These are phyloP conservation scores for Tetraneura akinire DNA, from an alignment of 1,140 invertebrate species.

Conservation along the genomic window DNA sequence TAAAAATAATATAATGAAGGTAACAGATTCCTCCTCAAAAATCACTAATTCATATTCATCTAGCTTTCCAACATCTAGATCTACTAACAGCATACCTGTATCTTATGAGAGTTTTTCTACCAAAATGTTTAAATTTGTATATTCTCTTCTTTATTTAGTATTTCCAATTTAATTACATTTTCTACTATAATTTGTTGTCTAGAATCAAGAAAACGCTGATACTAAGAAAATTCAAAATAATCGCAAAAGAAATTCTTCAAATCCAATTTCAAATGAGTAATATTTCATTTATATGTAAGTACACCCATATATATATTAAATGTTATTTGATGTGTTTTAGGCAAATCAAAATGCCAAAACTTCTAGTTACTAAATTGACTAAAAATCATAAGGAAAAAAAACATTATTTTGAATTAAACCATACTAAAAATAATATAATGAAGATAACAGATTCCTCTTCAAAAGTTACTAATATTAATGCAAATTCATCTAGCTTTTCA, in stretches of 20 bases:
- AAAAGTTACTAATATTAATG: background rate
- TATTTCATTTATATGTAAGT: background rate
- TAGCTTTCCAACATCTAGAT: background rate
- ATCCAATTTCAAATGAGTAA: slow-evolving; percentile 15
- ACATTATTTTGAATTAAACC: background rate
- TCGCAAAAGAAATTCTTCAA: background rate
- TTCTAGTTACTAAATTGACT: background rate
- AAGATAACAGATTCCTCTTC: background rate
- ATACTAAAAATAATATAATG: background rate
- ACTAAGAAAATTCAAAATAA: background rate
- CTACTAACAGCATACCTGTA: background rate
- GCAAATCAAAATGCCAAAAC: background rate
- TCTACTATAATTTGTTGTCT: background rate
- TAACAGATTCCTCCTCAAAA: background rate
- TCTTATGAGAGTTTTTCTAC: no score
- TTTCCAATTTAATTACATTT: no score
- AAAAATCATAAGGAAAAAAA: background rate
- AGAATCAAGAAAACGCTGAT: background rate
- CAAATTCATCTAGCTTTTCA: background rate
- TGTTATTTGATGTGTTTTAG: background rate
- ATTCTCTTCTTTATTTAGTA: no score
- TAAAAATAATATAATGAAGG: background rate
- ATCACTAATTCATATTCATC: background rate
- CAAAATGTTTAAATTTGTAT: no score
- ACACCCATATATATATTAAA: background rate